phyloP scores from a whole-genome alignment of 2,797 vertebrate species.

The Squalus acanthias region DNA sequence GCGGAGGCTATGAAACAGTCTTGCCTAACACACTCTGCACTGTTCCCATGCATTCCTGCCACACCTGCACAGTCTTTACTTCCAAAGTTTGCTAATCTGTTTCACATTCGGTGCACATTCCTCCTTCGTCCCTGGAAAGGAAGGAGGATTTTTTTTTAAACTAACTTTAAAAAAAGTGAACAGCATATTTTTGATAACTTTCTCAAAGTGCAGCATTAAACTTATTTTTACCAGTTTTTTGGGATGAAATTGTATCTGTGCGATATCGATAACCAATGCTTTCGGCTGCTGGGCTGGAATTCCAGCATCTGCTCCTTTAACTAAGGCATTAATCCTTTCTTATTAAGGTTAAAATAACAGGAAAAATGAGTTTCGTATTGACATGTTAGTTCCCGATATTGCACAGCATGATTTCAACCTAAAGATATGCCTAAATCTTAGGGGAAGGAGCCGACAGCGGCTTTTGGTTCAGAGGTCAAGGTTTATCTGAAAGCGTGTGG shows the following conservation, averaged over 20 bases:
- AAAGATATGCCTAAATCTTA: neutral
- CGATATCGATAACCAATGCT: neutral
- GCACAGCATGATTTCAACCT: neutral
- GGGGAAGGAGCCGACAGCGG: neutral
- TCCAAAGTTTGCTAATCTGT: neutral
- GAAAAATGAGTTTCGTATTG: neutral
- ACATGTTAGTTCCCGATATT: neutral
- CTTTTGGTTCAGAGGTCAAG: neutral
- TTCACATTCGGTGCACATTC: neutral
- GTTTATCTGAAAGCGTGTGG: neutral
- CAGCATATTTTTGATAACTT: neutral
- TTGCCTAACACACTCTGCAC: neutral
- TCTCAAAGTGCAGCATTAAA: neutral
- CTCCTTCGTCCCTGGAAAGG: neutral
- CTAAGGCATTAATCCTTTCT: neutral
- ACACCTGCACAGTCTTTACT: neutral
- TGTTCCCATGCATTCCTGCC: neutral
- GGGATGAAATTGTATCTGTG: neutral
- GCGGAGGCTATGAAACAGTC: neutral
- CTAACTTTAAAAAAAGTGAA: neutral
- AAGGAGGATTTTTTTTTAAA: neutral
- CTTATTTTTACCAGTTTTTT: neutral
- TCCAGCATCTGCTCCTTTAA: neutral
- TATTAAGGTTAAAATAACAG: neutral
- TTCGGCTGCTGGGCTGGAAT: neutral